Conservation (phyloP, 1,140 invertebrate genomes). For the Ridgeia piscesae region DNA sequence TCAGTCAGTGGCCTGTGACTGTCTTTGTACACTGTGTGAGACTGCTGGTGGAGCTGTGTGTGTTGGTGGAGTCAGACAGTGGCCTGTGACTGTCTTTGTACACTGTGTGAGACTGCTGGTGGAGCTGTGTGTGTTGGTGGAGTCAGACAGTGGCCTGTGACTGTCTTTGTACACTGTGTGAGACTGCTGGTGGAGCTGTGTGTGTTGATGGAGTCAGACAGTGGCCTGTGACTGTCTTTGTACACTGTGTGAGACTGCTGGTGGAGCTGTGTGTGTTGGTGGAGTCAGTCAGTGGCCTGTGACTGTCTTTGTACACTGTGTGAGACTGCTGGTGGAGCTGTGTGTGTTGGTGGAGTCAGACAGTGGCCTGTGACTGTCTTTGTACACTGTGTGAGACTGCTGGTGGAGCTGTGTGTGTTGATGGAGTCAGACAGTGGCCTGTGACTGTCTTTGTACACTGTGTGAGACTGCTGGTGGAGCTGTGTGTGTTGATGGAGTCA, state of each 20-base stretch:
- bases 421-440: too few relatives aligned
- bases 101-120: neutral
- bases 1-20: neutral
- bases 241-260: neutral
- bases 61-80: too few relatives aligned
- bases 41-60: neutral
- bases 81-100: slow-evolving; percentile 2
- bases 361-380: neutral
- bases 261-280: neutral
- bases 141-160: neutral
- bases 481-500: neutral
- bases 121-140: neutral
- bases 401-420: neutral
- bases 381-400: neutral
- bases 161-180: neutral
- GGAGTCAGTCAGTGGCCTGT: too few relatives aligned
- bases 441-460: slow-evolving; percentile 9
- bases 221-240: slow-evolving; percentile 1
- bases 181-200: neutral
- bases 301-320: neutral
- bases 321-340: neutral
- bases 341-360: neutral
- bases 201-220: neutral
- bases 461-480: neutral
- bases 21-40: neutral